Evolutionary conservation across 2,888 invertebrate species (phyloP).

Genomic region (Parthenolecanium corni): DNA sequence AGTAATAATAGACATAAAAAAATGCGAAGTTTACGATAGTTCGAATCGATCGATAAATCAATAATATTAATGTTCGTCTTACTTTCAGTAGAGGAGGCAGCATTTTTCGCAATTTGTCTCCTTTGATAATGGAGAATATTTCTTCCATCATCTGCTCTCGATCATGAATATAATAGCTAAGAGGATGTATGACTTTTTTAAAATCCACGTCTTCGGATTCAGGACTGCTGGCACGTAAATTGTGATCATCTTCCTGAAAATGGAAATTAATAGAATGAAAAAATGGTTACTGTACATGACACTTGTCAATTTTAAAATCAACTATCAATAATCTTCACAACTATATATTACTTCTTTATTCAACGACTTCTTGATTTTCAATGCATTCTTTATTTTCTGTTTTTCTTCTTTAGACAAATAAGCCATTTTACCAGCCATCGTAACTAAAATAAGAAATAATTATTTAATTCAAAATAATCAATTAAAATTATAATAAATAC

Average conservation of each 20-base stretch:
- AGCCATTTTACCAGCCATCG: not conserved
- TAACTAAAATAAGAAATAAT: too few relatives aligned
- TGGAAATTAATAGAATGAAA: too few relatives aligned
- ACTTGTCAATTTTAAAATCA: not conserved
- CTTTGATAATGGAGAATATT: conserved; percentile 34
- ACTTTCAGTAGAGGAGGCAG: conserved; percentile 32
- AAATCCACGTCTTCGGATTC: conserved; percentile 32
- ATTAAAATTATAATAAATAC: too few relatives aligned
- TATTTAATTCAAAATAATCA: not conserved
- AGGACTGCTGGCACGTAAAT: conserved; percentile 28
- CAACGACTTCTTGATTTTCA: not conserved
- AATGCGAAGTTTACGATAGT: not conserved
- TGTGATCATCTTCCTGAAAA: not conserved
- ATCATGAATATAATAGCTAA: conserved; percentile 34
- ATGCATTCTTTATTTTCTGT: not conserved
- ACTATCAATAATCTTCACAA: not conserved
- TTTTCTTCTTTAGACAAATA: not conserved
- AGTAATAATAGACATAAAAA: conserved; percentile 13
- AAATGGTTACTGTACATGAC: not conserved
- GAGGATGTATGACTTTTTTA: conserved; percentile 32
- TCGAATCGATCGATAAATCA: not conserved
- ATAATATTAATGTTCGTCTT: conserved; percentile 1
- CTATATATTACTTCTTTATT: conserved; percentile 4
- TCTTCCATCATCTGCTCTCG: conserved; percentile 34
- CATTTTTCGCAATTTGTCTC: conserved; percentile 32